Conservation (phyloP, 2,113 vertebrate genomes). For the Lagopus leucura region DNA sequence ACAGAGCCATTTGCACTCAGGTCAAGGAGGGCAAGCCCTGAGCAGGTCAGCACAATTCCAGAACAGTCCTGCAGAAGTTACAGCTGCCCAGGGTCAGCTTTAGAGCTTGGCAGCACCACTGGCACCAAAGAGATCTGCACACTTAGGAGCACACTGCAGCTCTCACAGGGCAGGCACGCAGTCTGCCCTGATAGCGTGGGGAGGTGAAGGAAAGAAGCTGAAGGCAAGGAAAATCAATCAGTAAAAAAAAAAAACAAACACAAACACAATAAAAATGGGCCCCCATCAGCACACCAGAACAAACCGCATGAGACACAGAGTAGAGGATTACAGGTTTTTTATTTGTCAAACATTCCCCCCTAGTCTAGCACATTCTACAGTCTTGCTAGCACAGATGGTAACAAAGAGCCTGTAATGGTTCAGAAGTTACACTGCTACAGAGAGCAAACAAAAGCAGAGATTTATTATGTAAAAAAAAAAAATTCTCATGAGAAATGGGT, state of each 20-base stretch:
- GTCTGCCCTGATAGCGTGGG: background rate
- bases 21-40: background rate
- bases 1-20: background rate
- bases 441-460: slow-evolving; percentile 61
- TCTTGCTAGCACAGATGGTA: slow-evolving; percentile 65
- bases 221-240: background rate
- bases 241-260: background rate
- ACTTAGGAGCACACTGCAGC: background rate
- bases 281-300: background rate
- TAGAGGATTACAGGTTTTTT: slow-evolving; percentile 73
- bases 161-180: background rate
- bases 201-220: background rate
- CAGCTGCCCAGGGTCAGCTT: background rate
- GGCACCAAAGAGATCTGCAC: background rate
- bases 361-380: slow-evolving; percentile 72
- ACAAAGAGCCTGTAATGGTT: slow-evolving; percentile 55
- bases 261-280: background rate
- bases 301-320: slow-evolving; percentile 43
- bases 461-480: slow-evolving; percentile 2
- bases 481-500: background rate
- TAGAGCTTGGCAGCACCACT: background rate
- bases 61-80: background rate
- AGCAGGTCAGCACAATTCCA: background rate
- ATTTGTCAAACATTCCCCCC: slow-evolving; percentile 72
- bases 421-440: slow-evolving; percentile 53